These are phyloP conservation scores for Palythoa grandiflora DNA, from an alignment of 92 coral and sea anemone species.

Conservation along the genomic window DNA sequence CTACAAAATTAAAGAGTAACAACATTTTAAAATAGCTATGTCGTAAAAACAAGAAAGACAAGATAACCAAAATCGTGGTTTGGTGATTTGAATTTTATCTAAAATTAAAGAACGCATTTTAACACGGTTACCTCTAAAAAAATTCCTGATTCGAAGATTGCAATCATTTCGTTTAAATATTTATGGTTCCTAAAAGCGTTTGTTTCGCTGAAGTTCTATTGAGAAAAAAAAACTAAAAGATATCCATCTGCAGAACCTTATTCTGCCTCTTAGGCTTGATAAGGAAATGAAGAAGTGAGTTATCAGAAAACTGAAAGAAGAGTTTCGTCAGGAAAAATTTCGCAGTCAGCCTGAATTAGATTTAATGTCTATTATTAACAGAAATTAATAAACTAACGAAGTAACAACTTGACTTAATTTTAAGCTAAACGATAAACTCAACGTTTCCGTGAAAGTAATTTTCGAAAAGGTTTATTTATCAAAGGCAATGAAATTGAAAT, in stretches of 20 bases:
- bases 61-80: neutral
- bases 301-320: neutral
- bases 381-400: neutral
- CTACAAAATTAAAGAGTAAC: neutral
- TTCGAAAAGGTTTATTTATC: neutral
- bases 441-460: too few species aligned
- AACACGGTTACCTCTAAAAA: neutral
- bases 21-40: conserved; percentile 2
- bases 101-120: neutral
- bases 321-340: neutral
- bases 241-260: neutral
- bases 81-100: conserved; percentile 10
- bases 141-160: conserved; percentile 14
- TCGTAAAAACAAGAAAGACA: neutral
- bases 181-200: conserved; percentile 9
- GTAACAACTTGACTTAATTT: neutral
- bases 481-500: neutral
- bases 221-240: neutral
- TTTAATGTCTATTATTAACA: neutral
- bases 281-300: neutral
- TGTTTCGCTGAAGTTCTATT: neutral
- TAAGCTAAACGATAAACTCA: too few species aligned
- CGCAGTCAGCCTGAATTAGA: neutral
- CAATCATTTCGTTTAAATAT: conserved; percentile 15
- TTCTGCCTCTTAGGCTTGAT: neutral